Evolutionary conservation across 2,113 vertebrate species (phyloP).

Genomic region (Takifugu bimaculatus): DNA sequence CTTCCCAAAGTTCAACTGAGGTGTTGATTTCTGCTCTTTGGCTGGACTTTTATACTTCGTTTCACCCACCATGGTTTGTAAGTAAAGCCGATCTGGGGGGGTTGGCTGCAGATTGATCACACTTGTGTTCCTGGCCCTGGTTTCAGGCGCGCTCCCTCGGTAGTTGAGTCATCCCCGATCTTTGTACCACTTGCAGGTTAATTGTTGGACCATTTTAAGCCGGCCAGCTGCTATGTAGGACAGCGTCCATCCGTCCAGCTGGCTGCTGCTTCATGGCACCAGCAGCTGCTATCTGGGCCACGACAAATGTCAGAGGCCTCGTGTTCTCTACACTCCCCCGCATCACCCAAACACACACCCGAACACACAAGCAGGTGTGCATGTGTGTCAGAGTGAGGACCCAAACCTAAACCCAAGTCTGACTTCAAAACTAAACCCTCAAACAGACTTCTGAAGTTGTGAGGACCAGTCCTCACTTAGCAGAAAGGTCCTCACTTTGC

Average conservation of each 20-base stretch:
- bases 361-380: background rate
- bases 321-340: conserved; percentile 12
- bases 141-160: background rate
- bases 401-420: no score
- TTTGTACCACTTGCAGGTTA: conserved; percentile 47
- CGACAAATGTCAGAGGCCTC: conserved; percentile 27
- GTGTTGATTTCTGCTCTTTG: no score
- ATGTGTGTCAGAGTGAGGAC: background rate
- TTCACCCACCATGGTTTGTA: no score
- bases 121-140: no score
- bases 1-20: no score
- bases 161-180: conserved; percentile 16
- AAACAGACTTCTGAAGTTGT: no score
- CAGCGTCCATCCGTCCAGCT: conserved; percentile 55
- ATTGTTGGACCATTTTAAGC: conserved; percentile 38
- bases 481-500: no score
- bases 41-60: no score
- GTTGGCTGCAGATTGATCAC: no score
- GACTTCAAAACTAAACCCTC: no score
- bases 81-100: no score
- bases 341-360: background rate
- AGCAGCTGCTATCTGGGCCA: conserved; percentile 30
- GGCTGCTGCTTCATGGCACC: conserved; percentile 24
- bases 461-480: no score
- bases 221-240: conserved; percentile 42